Conservation (phyloP, 1,140 invertebrate genomes). For the Hycleus cichorii region DNA sequence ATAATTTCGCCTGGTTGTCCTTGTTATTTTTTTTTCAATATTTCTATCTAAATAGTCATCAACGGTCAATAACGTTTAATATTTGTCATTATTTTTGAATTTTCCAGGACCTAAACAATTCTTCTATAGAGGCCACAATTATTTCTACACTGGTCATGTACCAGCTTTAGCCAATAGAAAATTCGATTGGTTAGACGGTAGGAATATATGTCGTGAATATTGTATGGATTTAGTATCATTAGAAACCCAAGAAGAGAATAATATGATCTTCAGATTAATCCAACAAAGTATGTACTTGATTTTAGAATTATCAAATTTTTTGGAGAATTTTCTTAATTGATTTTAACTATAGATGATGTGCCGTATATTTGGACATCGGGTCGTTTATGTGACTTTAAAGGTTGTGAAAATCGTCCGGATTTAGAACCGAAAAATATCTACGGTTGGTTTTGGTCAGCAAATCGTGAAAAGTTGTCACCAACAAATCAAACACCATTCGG, state of each 20-base stretch:
- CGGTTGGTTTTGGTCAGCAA: conserved; percentile 91
- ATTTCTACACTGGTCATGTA: conserved; percentile 80
- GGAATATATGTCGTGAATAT: conserved; percentile 83
- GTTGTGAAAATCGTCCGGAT: conserved; percentile 77
- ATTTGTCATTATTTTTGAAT: background rate
- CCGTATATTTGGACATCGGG: conserved; percentile 90
- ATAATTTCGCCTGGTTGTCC: no score
- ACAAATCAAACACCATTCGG: conserved; percentile 65
- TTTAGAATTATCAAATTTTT: background rate
- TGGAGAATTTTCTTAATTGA: conserved; percentile 18
- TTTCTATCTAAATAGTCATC: no score
- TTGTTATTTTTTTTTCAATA: no score
- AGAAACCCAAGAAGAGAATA: conserved; percentile 83
- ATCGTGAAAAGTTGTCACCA: conserved; percentile 77
- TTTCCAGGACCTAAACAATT: conserved; percentile 82
- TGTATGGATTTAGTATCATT: conserved; percentile 87
- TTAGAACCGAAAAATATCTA: conserved; percentile 76
- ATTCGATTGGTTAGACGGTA: conserved; percentile 83
- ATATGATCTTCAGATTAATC: conserved; percentile 78
- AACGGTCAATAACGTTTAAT: no score
- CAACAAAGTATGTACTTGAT: conserved; percentile 63
- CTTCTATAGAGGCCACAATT: conserved; percentile 76
- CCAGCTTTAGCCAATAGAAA: conserved; percentile 67
- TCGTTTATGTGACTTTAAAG: conserved; percentile 86
- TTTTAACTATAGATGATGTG: conserved; percentile 59